Conservation (phyloP, 2,888 invertebrate genomes). For the Meghimatium bilineatum region DNA sequence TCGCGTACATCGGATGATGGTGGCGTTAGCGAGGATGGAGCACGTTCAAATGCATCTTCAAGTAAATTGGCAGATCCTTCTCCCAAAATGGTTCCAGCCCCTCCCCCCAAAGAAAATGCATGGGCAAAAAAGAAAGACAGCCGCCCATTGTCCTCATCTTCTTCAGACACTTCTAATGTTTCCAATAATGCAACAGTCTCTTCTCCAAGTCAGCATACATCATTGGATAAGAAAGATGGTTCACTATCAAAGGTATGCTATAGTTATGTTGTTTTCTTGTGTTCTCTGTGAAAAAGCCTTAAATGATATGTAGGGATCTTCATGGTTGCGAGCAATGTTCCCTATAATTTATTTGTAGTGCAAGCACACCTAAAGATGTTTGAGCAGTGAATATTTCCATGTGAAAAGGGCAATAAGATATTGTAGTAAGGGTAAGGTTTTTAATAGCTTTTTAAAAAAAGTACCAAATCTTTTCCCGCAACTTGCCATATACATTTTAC, state of each 20-base stretch:
- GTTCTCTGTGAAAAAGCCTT: no score
- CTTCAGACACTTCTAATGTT: constrained; percentile 32
- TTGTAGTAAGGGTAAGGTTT: no score
- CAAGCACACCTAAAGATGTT: no score
- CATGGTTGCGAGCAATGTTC: no score
- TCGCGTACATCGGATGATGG: constrained; percentile 60
- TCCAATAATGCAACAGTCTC: constrained; percentile 44
- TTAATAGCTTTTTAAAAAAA: no score
- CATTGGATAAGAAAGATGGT: constrained; percentile 14
- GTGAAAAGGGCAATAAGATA: no score
- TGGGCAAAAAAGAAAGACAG: constrained; percentile 69
- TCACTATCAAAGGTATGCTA: constrained; percentile 21
- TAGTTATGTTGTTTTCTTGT: no score
- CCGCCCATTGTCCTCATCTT: neutral
- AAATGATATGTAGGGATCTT: no score
- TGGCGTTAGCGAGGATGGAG: constrained; percentile 50
- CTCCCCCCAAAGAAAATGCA: constrained; percentile 73
- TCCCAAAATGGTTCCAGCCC: constrained; percentile 71
- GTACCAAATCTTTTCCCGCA: no score
- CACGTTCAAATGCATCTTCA: constrained; percentile 43
- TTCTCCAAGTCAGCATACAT: neutral
- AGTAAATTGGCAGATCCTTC: constrained; percentile 57
- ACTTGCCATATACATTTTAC: no score
- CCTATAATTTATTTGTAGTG: no score
- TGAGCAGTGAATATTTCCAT: no score